Percentiles rank a stretch among this genome's conserved stretches.
phyloP scores from a whole-genome alignment of 2,797 vertebrate species.

The Girardinus metallicus region DNA sequence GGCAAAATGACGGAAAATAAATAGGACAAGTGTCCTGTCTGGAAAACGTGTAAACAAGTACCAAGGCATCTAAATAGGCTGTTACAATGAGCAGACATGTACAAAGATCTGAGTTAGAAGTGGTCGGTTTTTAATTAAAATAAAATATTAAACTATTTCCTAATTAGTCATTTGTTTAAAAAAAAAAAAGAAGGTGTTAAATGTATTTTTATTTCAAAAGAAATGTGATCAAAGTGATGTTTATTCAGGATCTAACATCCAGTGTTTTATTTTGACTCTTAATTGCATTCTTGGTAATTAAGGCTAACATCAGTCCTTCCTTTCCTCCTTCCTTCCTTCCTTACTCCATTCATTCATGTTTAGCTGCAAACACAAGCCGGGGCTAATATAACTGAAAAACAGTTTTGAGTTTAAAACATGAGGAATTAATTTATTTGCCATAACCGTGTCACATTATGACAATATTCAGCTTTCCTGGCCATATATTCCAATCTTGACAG shows the following conservation, averaged over 20 bases:
- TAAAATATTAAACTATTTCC: neutral
- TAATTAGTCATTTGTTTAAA: neutral
- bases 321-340: slow-evolving; percentile 15
- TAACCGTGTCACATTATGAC: neutral
- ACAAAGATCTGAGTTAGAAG: neutral
- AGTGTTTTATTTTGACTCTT: slow-evolving; percentile 42
- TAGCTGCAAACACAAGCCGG: slow-evolving; percentile 37
- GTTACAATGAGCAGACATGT: neutral
- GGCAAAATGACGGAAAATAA: slow-evolving; percentile 55
- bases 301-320: slow-evolving; percentile 30
- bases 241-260: slow-evolving; percentile 33
- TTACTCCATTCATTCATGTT: slow-evolving; percentile 60
- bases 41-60: slow-evolving; percentile 45
- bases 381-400: slow-evolving; percentile 26
- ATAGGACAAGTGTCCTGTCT: slow-evolving; percentile 48
- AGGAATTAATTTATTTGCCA: neutral
- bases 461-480: neutral
- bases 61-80: slow-evolving; percentile 13
- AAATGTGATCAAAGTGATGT: slow-evolving; percentile 19
- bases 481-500: slow-evolving; percentile 7
- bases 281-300: slow-evolving; percentile 49
- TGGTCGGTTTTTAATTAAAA: neutral
- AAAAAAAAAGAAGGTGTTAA: neutral
- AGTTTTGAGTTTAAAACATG: neutral
- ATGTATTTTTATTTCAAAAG: neutral